Evolutionary conservation across 2,797 vertebrate genomes (phyloP).

Genomic region (Aratinga solstitialis): DNA sequence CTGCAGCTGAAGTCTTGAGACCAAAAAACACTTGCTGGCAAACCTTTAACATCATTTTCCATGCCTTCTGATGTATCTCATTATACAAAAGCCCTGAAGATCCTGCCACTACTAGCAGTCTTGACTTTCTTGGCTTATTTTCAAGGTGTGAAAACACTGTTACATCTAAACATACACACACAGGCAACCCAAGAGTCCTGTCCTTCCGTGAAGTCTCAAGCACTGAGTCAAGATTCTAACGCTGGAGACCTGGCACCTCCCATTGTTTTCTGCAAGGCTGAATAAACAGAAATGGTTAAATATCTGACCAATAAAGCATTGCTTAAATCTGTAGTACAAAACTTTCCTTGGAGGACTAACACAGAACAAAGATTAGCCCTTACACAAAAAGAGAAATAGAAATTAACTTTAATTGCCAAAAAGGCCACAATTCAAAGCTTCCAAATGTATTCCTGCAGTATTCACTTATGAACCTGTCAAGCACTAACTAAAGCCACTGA

Average conservation of each 20-base stretch:
- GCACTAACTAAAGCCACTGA: background rate
- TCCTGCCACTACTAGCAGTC: background rate
- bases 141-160: background rate
- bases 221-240: background rate
- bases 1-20: background rate
- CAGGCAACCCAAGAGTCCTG: background rate
- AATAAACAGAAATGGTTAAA: background rate
- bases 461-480: constrained; percentile 15
- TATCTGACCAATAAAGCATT: background rate
- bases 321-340: background rate
- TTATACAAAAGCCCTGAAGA: background rate
- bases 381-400: background rate
- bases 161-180: background rate
- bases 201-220: background rate
- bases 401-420: background rate
- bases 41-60: background rate
- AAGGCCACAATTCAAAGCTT: background rate
- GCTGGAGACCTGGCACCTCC: background rate
- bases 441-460: background rate
- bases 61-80: background rate
- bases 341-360: background rate
- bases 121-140: background rate
- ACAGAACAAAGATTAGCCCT: background rate
- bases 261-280: background rate
- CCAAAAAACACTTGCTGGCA: background rate